Evolutionary conservation across 92 coral and sea anemone species (phyloP), one percentile per base, ranked within the genome.

Genomic region (Parazoanthus darwini): DNA sequence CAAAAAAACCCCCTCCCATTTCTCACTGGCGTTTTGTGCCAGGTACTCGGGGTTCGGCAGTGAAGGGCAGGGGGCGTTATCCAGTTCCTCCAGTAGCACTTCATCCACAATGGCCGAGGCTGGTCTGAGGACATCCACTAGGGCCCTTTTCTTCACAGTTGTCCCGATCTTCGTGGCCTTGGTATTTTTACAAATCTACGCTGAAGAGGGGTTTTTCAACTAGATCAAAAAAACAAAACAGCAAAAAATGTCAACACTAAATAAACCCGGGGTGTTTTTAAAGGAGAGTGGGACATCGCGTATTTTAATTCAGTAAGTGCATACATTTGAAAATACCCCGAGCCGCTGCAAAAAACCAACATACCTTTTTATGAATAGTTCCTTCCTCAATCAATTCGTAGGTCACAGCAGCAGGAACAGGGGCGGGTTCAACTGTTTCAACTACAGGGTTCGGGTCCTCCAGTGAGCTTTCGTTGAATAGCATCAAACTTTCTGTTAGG

Each of bases 101-200:
- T 33, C 29, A 44, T 86, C 54, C 14, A 86, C 89, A 48, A 86
- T 86, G 46, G 89, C 89, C 33, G 89, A 75, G 67, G 89, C 89
- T 16, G 89, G 89, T 46, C 35, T 86, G 75, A 86, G 23, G 7
- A 50, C 56, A 50, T 50, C 56, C 0, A 0, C 56, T 10, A 50
- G 11, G 11, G 56, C 56, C 11, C 56, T 50, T 50, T 50, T 50
- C 56, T 50, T 50, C 6, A 50, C 56, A 10, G 11, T 6, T 50
- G 56, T 10, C 11, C 7, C 56, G 6, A 50, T 50, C 11, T 50
- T 50, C 7, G 56, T 50, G 6, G 56, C 56, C 56, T 50, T 50
- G 11, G 7, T 10, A 0, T 10, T 50, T 6, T 10, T 10, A 50
- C 33, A 29, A 29, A 29, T 29, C 33, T 29, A 29, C 33, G 33